Conservation (phyloP, 2,797 vertebrate species). For the Gymnothorax reevesii region DNA sequence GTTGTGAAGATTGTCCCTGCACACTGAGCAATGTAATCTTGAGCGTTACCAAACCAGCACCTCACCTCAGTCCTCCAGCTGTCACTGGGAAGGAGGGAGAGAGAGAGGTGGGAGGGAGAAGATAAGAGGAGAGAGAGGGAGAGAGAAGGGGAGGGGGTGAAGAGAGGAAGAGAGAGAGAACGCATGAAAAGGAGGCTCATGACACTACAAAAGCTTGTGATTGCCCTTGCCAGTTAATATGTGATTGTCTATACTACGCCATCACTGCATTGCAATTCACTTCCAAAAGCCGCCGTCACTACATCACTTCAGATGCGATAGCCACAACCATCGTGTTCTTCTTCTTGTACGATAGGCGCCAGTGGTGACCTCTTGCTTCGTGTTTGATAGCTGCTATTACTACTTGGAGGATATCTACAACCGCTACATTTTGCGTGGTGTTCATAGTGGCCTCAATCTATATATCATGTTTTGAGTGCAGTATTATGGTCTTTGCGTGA, state of each 20-base stretch:
- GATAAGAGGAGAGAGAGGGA: background rate
- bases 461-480: too few species aligned
- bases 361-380: too few species aligned
- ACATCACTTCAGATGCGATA: too few species aligned
- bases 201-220: background rate
- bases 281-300: too few species aligned
- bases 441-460: too few species aligned
- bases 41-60: background rate
- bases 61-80: constrained; percentile 28
- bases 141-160: background rate
- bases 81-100: constrained; percentile 55
- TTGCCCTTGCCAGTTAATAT: background rate
- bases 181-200: background rate
- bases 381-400: too few species aligned
- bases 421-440: too few species aligned
- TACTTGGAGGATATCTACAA: too few species aligned
- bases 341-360: too few species aligned
- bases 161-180: background rate
- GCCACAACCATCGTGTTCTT: too few species aligned
- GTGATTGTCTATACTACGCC: background rate
- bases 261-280: too few species aligned
- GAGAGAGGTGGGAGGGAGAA: background rate
- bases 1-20: background rate
- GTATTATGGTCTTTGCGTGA: too few species aligned
- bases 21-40: background rate